A percentile compares a stretch with the other conserved stretches of the same genome.
Conservation (phyloP, 2,113 vertebrate genomes). For the Odobenus rosmarus region DNA sequence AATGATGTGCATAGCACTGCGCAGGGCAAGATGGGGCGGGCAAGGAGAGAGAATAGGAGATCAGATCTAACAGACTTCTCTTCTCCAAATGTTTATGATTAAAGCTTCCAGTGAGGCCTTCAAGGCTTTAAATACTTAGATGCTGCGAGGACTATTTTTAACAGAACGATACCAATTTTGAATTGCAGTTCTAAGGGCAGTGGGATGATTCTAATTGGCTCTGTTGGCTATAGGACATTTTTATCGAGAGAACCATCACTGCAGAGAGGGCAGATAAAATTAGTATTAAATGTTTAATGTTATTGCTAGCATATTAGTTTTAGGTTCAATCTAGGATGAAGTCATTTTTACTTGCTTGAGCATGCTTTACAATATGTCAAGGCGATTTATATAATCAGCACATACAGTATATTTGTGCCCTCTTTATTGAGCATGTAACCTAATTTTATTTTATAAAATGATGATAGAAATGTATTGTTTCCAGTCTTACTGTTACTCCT, state of each 20-base stretch:
- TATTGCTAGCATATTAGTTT: not conserved
- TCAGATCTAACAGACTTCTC: not conserved
- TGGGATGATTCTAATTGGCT: not conserved
- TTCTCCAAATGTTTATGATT: constrained; percentile 41
- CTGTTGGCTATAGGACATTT: constrained; percentile 9
- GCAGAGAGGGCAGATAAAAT: not conserved
- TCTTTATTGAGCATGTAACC: not conserved
- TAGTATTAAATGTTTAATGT: constrained; percentile 64
- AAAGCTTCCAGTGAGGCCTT: not conserved
- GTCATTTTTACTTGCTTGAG: not conserved
- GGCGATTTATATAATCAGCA: constrained; percentile 50
- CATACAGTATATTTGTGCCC: not conserved
- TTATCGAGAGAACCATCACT: not conserved
- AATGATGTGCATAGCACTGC: not conserved
- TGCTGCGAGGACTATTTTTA: constrained; percentile 59
- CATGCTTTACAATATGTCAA: not conserved
- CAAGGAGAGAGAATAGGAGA: not conserved
- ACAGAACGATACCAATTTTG: not conserved
- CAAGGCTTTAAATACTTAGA: constrained; percentile 55
- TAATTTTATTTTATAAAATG: constrained; percentile 44
- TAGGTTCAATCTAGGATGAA: constrained; percentile 51
- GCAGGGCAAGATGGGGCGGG: not conserved
- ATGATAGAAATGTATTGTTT: not conserved
- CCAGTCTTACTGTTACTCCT: not conserved
- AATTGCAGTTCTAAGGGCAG: constrained; percentile 6